A percentile compares a stretch with the other conserved stretches of the same genome.
Evolutionary conservation across 2,113 vertebrate genomes (phyloP).

Genomic region (Caranx ignobilis): DNA sequence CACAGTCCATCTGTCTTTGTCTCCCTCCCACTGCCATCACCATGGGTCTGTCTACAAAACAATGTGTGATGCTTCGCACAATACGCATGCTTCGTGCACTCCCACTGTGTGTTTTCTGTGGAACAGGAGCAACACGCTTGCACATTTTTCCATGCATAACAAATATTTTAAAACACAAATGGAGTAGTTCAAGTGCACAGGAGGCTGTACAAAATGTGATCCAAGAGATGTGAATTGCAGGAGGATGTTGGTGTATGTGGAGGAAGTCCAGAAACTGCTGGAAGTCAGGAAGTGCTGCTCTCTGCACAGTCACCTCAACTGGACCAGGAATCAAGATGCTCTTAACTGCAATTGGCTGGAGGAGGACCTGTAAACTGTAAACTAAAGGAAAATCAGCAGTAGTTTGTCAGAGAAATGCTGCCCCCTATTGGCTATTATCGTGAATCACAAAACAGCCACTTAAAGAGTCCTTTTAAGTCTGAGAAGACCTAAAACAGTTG

Average conservation of each 20-base stretch:
- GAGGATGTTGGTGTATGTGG: not conserved
- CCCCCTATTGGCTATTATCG: conserved; percentile 56
- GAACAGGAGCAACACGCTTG: not conserved
- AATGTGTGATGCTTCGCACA: conserved; percentile 55
- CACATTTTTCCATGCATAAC: conserved; percentile 13
- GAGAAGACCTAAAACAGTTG: not conserved
- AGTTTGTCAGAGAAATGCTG: conserved; percentile 38
- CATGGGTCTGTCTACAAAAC: conserved; percentile 60
- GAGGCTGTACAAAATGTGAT: not conserved
- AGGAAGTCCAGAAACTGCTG: not conserved
- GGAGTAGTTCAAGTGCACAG: not conserved
- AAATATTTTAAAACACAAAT: not conserved
- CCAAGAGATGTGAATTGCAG: not conserved
- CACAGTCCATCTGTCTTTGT: conserved; percentile 64
- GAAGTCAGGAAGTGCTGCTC: not conserved
- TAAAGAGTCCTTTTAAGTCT: not conserved
- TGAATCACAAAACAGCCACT: conserved; percentile 2
- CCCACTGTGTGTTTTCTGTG: not conserved
- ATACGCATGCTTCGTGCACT: conserved; percentile 52
- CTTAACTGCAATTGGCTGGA: not conserved
- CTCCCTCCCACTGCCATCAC: conserved; percentile 56
- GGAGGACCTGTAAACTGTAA: not conserved
- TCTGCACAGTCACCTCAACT: not conserved
- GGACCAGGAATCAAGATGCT: conserved; percentile 20
- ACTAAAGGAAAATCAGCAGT: not conserved